Conservation (phyloP, 2,888 invertebrate genomes). For the Fabriciana adippe region DNA sequence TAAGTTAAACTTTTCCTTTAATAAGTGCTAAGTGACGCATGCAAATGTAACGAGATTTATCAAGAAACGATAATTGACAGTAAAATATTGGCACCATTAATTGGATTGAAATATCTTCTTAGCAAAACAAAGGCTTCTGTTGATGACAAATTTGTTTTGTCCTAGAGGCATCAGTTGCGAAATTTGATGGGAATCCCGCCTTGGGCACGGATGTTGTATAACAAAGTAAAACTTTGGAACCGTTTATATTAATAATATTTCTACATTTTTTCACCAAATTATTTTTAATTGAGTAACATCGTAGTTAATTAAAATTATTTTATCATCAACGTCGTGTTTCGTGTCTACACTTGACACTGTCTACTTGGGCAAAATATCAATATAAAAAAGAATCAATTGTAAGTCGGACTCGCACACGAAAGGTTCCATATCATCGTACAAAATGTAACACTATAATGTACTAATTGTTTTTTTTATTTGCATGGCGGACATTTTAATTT, state of each 20-base stretch:
- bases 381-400: no score
- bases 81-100: constrained; percentile 74
- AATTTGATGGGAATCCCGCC: constrained; percentile 52
- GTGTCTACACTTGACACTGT: no score
- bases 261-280: constrained; percentile 14
- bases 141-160: constrained; percentile 70
- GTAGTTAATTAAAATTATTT: no score
- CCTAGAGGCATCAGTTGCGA: constrained; percentile 62
- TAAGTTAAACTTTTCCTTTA: constrained; percentile 4
- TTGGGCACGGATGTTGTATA: constrained; percentile 24
- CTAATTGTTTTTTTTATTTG: no score
- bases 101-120: constrained; percentile 73
- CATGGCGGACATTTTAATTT: no score
- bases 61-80: constrained; percentile 65
- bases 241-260: constrained; percentile 17
- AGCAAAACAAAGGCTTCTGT: constrained; percentile 67
- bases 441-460: no score
- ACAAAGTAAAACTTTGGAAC: constrained; percentile 31
- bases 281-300: not conserved
- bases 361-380: no score
- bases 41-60: constrained; percentile 54
- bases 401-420: no score
- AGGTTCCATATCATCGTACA: no score
- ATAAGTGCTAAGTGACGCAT: constrained; percentile 23
- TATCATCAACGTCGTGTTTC: no score